A percentile compares a stretch with the other conserved stretches of the same genome.
phyloP scores from a whole-genome alignment of 2,888 invertebrate genomes.

The Erpobdella octoculata region DNA sequence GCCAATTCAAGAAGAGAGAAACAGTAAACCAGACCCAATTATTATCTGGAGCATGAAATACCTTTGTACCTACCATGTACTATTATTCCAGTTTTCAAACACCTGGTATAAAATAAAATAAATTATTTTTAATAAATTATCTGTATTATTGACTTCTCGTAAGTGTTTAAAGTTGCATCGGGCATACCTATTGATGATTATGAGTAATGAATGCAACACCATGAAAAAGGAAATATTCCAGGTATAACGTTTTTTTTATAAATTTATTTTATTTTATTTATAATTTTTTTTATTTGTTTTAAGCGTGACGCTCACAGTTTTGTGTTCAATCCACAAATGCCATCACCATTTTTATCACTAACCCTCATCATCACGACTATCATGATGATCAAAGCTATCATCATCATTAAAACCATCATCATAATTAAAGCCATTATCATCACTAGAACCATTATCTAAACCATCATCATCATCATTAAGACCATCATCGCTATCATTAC shows the following conservation, averaged over 20 bases:
- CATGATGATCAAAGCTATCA: slow-evolving; percentile 49
- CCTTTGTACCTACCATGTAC: no score
- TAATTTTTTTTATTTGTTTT: not conserved
- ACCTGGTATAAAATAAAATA: not conserved
- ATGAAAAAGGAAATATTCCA: no score
- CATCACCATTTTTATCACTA: slow-evolving; percentile 28
- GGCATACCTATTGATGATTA: no score
- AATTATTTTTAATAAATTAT: not conserved
- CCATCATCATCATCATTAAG: slow-evolving; percentile 27
- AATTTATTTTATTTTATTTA: not conserved
- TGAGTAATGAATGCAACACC: no score
- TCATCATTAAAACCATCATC: slow-evolving; percentile 30
- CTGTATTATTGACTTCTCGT: not conserved
- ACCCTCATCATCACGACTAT: slow-evolving; percentile 34
- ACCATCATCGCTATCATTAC: slow-evolving; percentile 24
- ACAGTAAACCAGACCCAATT: no score
- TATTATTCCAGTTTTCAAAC: no score
- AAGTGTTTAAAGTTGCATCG: no score
- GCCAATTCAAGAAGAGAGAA: no score
- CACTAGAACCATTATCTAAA: not conserved
- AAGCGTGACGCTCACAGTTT: no score
- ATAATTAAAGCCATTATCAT: not conserved
- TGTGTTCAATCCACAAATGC: no score
- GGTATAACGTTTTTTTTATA: not conserved
- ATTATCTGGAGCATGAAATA: no score